Base-by-base conservation (phyloP, 2,797 vertebrate species). In the Hapalemur alaotrensis region DNA sequence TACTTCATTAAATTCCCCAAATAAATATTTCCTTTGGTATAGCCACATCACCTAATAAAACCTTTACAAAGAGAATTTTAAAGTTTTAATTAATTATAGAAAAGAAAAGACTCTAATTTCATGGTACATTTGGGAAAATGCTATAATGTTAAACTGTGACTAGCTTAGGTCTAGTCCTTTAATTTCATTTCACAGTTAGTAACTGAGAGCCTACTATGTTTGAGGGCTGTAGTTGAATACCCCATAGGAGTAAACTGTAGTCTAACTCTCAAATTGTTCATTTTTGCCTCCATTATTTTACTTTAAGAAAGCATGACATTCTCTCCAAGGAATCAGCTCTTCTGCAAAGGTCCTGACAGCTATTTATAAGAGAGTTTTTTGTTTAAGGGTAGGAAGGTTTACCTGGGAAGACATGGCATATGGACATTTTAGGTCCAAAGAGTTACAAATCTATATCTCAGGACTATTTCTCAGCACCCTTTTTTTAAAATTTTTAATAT, bases 11-110 rank as follows among this genome's bases (percentile, higher is more conserved):
- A 90, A 86, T 90, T 91, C 22, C 57, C 80, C 4, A 91, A 94
- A 82, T 91, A 86, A 96, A 83, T 93, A 89, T 85, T 96, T 80
- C 54, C 57, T 91, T 91, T 96, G 67, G 22, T 96, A 22, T 81
- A 81, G 30, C 43, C 61, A 84, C 25, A 50, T 50, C 32, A 87
- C 38, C 50, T 84, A 95, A 95, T 78, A 87, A 86, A 88, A 85
- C 1, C 35, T 5, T 14, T 38, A 89, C 76, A 93, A 94, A 98
- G 59, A 84, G 38, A 95, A 95, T 93, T 96, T 78, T 96, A 20
- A 96, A 92, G 30, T 96, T 96, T 83, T 89, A 85, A 95, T 96
- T 92, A 94, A 95, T 91, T 94, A 73, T 78, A 70, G 67, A 89
- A 88, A 91, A 86, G 67, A 89, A 75, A 86, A 30, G n/a, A 22